Evolutionary conservation across 1,140 invertebrate genomes (phyloP), one percentile per base, ranked within the genome.

Genomic region (Zeugodacus cucurbitae): DNA sequence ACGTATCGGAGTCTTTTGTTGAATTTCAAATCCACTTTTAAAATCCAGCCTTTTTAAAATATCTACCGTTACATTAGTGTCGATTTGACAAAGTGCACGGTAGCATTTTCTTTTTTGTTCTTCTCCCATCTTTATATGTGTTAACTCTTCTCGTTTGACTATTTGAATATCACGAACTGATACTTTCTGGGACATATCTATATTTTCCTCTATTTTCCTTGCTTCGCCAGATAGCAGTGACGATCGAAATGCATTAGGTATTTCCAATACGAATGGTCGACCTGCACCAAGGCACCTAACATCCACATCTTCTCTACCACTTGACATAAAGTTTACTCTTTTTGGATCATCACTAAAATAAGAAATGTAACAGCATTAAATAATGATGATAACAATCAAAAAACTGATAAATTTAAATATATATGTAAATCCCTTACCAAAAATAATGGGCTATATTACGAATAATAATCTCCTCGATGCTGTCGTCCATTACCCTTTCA

Each of bases 271-370:
- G 94, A 98, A 98, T 1, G 98, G 98, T 70, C 98, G 94, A 3
- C 98, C 98, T 85, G 94, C 94, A n/a, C 97, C 97, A 57, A 99
- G 92, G 93, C 97, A 97, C 74, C 97, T 94, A 0, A 99, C 97
- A 94, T 99, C 98, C 32, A 94, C 93, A 94, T 99, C 98, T 94
- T 99, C 98, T 87, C 98, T 94, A 0, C 98, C 98, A 88, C 98
- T 98, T 7, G 98, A 96, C 90, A 97, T 96, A 95, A 99, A 96
- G 93, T 97, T 95, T 86, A 95, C 89, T 14, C 93, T 92, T 3
- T 90, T 89, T 4, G 78, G 74, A 20, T 89, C 89, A 41, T 91
- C 90, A 34, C 88, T 88, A 29, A 5, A 86, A 90, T 70, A 26
- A 37, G 41, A 87, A 88, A 74, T 48, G 74, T 64, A 90, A 64